Evolutionary conservation across 64 coral and sea anemone species (phyloP), one percentile per base, ranked within the genome.

Genomic region (Pachyseris speciosa): DNA sequence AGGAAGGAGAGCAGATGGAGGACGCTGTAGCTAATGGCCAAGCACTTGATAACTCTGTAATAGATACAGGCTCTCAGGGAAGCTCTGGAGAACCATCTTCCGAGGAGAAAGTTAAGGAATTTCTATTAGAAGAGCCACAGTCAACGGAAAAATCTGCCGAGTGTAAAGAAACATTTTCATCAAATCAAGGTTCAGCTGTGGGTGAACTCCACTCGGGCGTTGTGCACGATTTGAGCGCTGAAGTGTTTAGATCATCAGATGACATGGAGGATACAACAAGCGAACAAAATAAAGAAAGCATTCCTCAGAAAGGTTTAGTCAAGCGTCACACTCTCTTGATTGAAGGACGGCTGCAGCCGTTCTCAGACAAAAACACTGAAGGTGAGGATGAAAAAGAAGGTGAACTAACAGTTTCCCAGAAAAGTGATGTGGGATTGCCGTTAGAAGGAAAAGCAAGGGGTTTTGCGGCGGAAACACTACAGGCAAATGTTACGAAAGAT

Each of bases 261-360:
- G 74, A 83, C 39, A 36, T 16, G 2, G 36, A 50, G 67, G 61
- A 65, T 7, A 60, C 15, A 60, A 2, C 26, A 16, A 29, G n/a
- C 11, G 43, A 76, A 31, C n/a, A 51, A 17, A 44, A 29, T 43
- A 1, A 3, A 17, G 43, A 43, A 25, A 69, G 60, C 22, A 78
- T 81, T 20, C 88, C 75, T 52, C 39, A 33, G 26, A 76, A 30
- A 37, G 88, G 88, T 5, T 36, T 72, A 41, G 88, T 90, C 2
- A 79, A 72, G 15, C 60, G 88, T 15, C 77, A 66, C 66, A 90
- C 88, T 0, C 36, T 84, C 13, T 24, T 84, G 37, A 47, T 92
- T 2, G 48, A 84, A 61, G 89, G 68, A 33, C 84, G 72, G 83
- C 48, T 34, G 7, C 67, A 59, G 25, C 48, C 74, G 2, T 20